phyloP scores from a whole-genome alignment of 2,888 invertebrate genomes.

The Dicyrtoma fusca region DNA sequence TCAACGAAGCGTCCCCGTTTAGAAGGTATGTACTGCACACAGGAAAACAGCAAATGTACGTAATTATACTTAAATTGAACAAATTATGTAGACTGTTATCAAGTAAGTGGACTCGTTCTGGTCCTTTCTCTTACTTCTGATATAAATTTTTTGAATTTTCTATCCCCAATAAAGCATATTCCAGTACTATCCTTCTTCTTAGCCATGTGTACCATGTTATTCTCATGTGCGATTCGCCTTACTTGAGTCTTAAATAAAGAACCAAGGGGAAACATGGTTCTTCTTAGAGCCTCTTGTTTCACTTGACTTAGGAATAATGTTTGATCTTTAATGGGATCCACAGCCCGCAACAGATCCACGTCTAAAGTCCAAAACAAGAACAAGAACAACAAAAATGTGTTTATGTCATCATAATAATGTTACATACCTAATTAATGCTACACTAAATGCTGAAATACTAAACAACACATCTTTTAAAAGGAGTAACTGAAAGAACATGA shows the following conservation, averaged over 20 bases:
- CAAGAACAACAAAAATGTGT: not conserved
- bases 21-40: slow-evolving; percentile 75
- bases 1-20: slow-evolving; percentile 80
- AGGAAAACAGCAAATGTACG: slow-evolving; percentile 22
- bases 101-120: too few species aligned
- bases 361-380: slow-evolving; percentile 61
- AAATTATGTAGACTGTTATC: too few species aligned
- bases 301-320: slow-evolving; percentile 92
- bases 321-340: slow-evolving; percentile 85
- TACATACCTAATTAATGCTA: too few species aligned
- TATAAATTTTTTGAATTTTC: slow-evolving; percentile 86
- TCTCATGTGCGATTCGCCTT: slow-evolving; percentile 73
- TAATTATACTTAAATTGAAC: too few species aligned
- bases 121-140: slow-evolving; percentile 76
- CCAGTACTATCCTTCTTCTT: slow-evolving; percentile 86
- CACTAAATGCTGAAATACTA: too few species aligned
- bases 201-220: slow-evolving; percentile 71
- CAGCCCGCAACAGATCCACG: slow-evolving; percentile 71
- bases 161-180: slow-evolving; percentile 93
- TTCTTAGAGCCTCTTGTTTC: slow-evolving; percentile 72
- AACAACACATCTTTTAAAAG: too few species aligned
- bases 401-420: too few species aligned
- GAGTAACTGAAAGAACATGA: too few species aligned
- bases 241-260: slow-evolving; percentile 74
- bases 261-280: slow-evolving; percentile 91